These are phyloP conservation scores for Leptarthrus brevirostris DNA, from an alignment of 2,888 invertebrate species.

Conservation along the genomic window DNA sequence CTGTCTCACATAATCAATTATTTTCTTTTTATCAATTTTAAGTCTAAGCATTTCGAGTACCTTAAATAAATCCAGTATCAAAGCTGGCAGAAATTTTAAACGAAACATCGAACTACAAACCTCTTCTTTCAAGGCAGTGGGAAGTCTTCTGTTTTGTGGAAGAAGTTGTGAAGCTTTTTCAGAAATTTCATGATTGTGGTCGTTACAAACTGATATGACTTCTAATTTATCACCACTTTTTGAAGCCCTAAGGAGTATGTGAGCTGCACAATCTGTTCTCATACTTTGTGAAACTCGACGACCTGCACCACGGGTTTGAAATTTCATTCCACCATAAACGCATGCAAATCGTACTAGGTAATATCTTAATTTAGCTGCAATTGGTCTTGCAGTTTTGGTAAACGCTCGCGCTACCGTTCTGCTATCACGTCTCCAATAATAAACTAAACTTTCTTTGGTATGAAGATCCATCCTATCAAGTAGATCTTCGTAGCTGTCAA, in stretches of 20 bases:
- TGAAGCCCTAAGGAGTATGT: constrained; percentile 66
- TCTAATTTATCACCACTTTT: constrained; percentile 67
- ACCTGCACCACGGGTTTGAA: constrained; percentile 64
- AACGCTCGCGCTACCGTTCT: constrained; percentile 67
- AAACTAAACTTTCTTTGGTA: constrained; percentile 65
- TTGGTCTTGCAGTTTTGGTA: constrained; percentile 67
- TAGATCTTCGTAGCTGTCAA: constrained; percentile 66
- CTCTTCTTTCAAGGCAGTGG: constrained; percentile 47
- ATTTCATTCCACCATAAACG: constrained; percentile 67
- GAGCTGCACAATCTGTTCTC: constrained; percentile 67
- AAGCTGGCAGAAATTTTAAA: too few species aligned
- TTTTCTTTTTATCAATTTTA: constrained; percentile 52
- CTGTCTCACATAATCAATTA: constrained; percentile 53
- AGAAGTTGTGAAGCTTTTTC: constrained; percentile 61
- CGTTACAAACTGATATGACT: constrained; percentile 67
- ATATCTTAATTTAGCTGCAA: constrained; percentile 65
- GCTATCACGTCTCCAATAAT: constrained; percentile 67
- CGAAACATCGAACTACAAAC: too few species aligned
- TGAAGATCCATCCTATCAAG: constrained; percentile 62
- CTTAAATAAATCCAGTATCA: too few species aligned
- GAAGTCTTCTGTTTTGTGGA: constrained; percentile 46
- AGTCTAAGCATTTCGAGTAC: constrained; percentile 51
- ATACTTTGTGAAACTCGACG: constrained; percentile 65
- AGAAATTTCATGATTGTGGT: constrained; percentile 67
- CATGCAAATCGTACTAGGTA: constrained; percentile 67